Evolutionary conservation across 1,140 invertebrate genomes (phyloP).

Genomic region (Spodoptera frugiperda): DNA sequence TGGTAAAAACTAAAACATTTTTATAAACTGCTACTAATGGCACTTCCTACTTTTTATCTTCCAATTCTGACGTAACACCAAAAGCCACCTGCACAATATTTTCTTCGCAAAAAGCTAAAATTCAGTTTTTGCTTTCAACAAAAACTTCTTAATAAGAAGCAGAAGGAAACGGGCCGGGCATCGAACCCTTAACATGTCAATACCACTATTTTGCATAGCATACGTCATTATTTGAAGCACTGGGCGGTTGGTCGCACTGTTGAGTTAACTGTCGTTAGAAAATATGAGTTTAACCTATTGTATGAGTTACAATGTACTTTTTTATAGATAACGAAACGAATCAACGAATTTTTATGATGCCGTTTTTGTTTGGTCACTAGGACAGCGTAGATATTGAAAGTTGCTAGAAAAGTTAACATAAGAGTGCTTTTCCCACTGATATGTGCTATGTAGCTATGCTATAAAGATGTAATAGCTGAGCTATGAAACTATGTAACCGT

Average conservation of each 20-base stretch:
- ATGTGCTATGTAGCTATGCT: too few relatives aligned
- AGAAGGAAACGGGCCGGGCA: conserved; percentile 64
- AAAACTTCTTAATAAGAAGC: conserved; percentile 68
- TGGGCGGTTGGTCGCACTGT: conserved; percentile 14
- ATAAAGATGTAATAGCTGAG: too few relatives aligned
- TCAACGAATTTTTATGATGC: too few relatives aligned
- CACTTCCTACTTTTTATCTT: background rate
- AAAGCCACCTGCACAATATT: conserved; percentile 48
- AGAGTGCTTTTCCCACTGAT: too few relatives aligned
- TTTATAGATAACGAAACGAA: too few relatives aligned
- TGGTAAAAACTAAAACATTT: too few relatives aligned
- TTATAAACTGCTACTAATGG: too few relatives aligned
- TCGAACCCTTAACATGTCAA: conserved; percentile 78
- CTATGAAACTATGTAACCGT: too few relatives aligned
- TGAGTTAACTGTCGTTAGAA: conserved; percentile 24
- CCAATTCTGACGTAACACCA: conserved; percentile 29
- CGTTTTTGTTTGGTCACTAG: too few relatives aligned
- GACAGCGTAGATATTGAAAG: too few relatives aligned
- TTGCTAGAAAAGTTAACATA: too few relatives aligned
- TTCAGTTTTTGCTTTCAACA: conserved; percentile 51
- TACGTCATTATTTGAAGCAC: conserved; percentile 78
- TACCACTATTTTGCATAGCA: conserved; percentile 72
- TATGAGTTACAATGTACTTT: too few relatives aligned
- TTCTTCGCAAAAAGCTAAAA: conserved; percentile 50
- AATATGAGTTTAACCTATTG: background rate